A percentile compares a stretch with the other conserved stretches of the same genome.
Evolutionary conservation across 2,888 invertebrate species (phyloP).

Genomic region (Limenitis camilla): DNA sequence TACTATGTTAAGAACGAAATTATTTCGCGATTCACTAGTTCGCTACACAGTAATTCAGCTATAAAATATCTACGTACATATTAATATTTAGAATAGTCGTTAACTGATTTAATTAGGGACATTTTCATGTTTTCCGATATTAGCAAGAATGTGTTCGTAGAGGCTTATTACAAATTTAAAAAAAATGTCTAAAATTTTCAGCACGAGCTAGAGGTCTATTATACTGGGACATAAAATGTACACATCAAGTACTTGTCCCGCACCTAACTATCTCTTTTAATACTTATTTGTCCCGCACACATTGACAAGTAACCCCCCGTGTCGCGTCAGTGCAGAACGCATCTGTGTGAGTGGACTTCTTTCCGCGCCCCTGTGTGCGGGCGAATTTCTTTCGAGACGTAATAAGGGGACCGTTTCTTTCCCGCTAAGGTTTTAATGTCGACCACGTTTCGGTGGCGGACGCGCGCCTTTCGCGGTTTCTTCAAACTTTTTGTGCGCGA

Average conservation of each 20-base stretch:
- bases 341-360: constrained; percentile 67
- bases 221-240: constrained; percentile 31
- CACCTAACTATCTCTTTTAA: constrained; percentile 73
- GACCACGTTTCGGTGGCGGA: constrained; percentile 72
- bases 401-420: constrained; percentile 75
- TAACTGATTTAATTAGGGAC: no score
- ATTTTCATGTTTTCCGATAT: no score
- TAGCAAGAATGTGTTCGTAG: neutral
- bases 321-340: constrained; percentile 43
- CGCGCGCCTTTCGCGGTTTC: constrained; percentile 71
- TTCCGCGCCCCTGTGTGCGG: constrained; percentile 64
- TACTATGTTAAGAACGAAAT: no score
- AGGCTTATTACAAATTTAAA: constrained; percentile 1
- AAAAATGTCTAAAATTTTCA: constrained; percentile 11
- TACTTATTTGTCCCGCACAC: constrained; percentile 70
- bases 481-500: constrained; percentile 45
- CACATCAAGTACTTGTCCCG: constrained; percentile 49
- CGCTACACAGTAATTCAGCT: no score
- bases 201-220: constrained; percentile 6
- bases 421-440: constrained; percentile 75
- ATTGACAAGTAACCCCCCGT: constrained; percentile 46
- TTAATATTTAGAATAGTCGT: no score
- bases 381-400: constrained; percentile 74
- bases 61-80: no score
- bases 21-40: no score